Percentiles rank a stretch among this genome's conserved stretches.
phyloP scores from a whole-genome alignment of 2,888 invertebrate genomes.

The Hermaeophaga mercurialis region DNA sequence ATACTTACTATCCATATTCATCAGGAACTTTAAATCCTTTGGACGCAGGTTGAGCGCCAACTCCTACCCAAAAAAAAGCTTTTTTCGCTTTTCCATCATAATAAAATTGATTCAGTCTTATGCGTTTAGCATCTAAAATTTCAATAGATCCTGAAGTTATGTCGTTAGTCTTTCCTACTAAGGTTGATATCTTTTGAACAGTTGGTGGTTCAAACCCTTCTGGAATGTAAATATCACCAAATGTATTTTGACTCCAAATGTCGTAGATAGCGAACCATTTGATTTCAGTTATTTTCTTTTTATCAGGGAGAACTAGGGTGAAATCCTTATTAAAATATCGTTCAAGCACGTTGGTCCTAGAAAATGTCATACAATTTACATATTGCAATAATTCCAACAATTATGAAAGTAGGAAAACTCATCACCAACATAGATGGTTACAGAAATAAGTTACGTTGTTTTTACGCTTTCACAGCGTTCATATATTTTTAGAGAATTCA shows the following conservation, averaged over 20 bases:
- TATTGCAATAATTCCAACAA: too few relatives aligned
- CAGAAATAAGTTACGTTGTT: too few relatives aligned
- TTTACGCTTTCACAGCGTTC: too few relatives aligned
- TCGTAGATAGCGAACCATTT: constrained; percentile 92
- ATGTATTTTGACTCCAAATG: constrained; percentile 82
- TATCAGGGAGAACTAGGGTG: constrained; percentile 79
- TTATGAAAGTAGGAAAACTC: too few relatives aligned
- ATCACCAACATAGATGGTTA: too few relatives aligned
- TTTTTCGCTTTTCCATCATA: constrained; percentile 79
- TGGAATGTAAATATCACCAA: constrained; percentile 88
- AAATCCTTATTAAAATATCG: constrained; percentile 88
- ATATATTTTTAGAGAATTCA: too few relatives aligned
- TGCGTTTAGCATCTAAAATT: constrained; percentile 80
- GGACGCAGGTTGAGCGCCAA: constrained; percentile 84
- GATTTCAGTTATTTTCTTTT: constrained; percentile 83
- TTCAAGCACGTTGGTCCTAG: constrained; percentile 81
- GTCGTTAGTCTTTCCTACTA: constrained; percentile 68
- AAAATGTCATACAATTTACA: too few relatives aligned
- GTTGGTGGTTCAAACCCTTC: constrained; percentile 86
- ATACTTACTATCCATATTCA: constrained; percentile 88
- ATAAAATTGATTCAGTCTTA: constrained; percentile 74
- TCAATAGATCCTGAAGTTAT: constrained; percentile 75
- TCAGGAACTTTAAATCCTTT: constrained; percentile 85
- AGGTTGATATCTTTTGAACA: constrained; percentile 64
- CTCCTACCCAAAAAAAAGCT: constrained; percentile 87